A percentile compares a stretch with the other conserved stretches of the same genome.
Conservation (phyloP, 2,888 invertebrate genomes). For the Zygothrica quintamaculata region DNA sequence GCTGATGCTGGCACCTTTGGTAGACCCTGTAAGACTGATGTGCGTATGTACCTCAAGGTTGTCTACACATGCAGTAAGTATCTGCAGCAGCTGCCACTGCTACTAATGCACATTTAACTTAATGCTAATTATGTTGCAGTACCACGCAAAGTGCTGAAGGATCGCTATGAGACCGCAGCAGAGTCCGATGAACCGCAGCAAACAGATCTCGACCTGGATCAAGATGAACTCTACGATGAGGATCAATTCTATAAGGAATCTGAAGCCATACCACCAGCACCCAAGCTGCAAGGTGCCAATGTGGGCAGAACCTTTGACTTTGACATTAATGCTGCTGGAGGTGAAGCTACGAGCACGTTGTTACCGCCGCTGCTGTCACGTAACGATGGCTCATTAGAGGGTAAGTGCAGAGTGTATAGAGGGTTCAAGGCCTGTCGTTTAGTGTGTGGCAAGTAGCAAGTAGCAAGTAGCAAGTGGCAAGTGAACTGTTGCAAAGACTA, state of each 20-base stretch:
- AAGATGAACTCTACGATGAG: conserved; percentile 86
- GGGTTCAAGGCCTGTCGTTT: neutral
- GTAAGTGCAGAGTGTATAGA: conserved; percentile 62
- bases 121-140: conserved; percentile 86
- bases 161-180: conserved; percentile 91
- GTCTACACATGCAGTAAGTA: conserved; percentile 94
- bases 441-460: conserved; percentile 8
- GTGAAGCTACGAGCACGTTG: conserved; percentile 70
- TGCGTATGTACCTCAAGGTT: conserved; percentile 93
- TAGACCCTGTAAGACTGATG: conserved; percentile 91
- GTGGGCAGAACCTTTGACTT: conserved; percentile 76
- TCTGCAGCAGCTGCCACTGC: neutral
- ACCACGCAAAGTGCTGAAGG: conserved; percentile 92
- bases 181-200: conserved; percentile 91
- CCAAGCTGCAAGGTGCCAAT: conserved; percentile 84
- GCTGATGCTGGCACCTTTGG: conserved; percentile 93
- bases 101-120: too few species aligned
- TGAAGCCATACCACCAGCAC: conserved; percentile 86
- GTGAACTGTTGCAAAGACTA: conserved; percentile 2
- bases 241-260: conserved; percentile 86
- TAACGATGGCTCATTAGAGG: conserved; percentile 82
- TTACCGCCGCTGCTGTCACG: conserved; percentile 80
- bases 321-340: conserved; percentile 39
- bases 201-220: conserved; percentile 85
- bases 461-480: conserved; percentile 1